Evolutionary conservation across 35 echinoderm and acorn worm genomes (phyloP), one percentile per base, ranked within the genome.

Genomic region (Anneissia japonica): DNA sequence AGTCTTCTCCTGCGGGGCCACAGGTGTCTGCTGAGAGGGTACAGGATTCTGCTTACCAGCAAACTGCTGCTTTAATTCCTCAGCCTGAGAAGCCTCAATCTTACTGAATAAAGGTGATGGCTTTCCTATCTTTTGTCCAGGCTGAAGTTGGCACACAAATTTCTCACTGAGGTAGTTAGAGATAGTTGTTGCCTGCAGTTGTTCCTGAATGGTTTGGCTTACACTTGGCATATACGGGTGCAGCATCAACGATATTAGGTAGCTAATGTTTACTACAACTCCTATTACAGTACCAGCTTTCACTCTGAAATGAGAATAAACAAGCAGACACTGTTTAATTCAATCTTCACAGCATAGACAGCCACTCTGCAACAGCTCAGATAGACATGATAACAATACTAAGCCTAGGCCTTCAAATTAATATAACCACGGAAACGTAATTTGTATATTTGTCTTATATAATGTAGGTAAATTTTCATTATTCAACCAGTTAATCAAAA

Each of bases 41-140:
- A 84, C 79, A 35, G 46, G 32, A 26, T 79, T 32, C 43, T 93
- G 87, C 37, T 89, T 91, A 0, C 94, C 94, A 14, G 90, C 72
- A 87, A 90, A 97, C 34, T 79, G 40, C 36, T 90, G 90, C 80
- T 89, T 97, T 46, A 97, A 73, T 21, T 89, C 77, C 23, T 92
- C 94, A 35, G 82, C 91, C n/a, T 83, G 87, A 13, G 41, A 30
- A 9, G 46, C 76, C 30, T 97, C 94, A 39, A 97, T 89, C 82
- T 97, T 97, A 11, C 76, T 84, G 79, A 97, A 97, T 32, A 97
- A 38, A 29, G 94, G 94, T 28, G 81, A 86, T 32, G 94, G 94
- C 94, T 84, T 90, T 40, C 94, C 94, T 45, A 97, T 97, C 75
- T 89, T 92, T 46, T 97, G 94, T 13, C 94, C 94, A 29, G 91